Evolutionary conservation across 1,140 invertebrate species (phyloP).

Genomic region (Lordiphosa mommai): DNA sequence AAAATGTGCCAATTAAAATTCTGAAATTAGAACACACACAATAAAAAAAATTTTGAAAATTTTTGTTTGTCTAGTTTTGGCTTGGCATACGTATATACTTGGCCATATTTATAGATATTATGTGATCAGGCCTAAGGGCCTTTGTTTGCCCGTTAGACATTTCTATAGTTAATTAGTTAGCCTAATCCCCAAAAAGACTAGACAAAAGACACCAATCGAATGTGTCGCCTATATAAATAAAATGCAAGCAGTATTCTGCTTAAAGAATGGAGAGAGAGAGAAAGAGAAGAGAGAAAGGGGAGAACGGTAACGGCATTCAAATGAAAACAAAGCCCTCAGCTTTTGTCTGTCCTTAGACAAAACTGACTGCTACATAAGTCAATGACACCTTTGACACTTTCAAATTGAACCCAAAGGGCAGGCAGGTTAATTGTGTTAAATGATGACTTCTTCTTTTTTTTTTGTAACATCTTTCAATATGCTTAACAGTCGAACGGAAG

Average conservation of each 20-base stretch:
- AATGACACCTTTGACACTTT: conserved; percentile 39
- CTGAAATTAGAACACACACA: conserved; percentile 63
- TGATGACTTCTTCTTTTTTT: conserved; percentile 33
- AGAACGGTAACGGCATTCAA: conserved; percentile 3
- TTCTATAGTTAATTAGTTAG: conserved; percentile 23
- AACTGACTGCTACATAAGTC: conserved; percentile 38
- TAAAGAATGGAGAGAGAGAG: conserved; percentile 15
- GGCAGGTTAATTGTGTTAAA: conserved; percentile 62
- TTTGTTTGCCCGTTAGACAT: conserved; percentile 9
- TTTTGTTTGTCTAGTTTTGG: background rate
- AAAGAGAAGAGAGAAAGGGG: background rate
- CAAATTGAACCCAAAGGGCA: conserved; percentile 28
- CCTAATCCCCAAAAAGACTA: conserved; percentile 10
- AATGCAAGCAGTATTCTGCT: conserved; percentile 50
- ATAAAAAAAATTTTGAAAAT: conserved; percentile 27
- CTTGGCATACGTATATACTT: conserved; percentile 1
- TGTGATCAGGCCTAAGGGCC: conserved; percentile 17
- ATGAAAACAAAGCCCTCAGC: too few species aligned
- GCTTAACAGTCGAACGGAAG: background rate
- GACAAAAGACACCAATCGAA: conserved; percentile 43
- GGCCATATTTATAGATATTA: conserved; percentile 16
- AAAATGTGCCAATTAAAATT: conserved; percentile 60
- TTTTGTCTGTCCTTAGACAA: conserved; percentile 6
- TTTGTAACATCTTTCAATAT: background rate
- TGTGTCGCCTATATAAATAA: conserved; percentile 49